Base-by-base conservation (phyloP, 2,888 invertebrate species). In the Caenorhabditis wallacei region DNA sequence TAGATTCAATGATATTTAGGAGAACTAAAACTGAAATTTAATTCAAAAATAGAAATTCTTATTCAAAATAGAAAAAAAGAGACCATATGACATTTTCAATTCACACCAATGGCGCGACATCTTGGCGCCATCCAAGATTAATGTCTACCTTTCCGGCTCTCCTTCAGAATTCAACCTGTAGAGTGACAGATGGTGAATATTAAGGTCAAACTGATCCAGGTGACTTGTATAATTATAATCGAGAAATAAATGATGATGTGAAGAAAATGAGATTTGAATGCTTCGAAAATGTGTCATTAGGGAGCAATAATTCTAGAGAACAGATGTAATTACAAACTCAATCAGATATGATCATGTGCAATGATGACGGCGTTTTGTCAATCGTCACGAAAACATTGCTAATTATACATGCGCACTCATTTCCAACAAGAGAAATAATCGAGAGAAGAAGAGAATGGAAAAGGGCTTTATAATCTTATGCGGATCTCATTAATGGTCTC, bases 401-500 rank as follows among this genome's bases (percentile, higher is more conserved):
- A 68, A 75, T 75, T 75, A 68, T 57, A 51, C 66, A 75, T 75
- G 57, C 66, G 56, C 63, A 51, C 64, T 48, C 71, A 3, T 61
- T 61, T 71, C 48, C 51, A 59, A 69, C 56, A 54, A 22, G 30
- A 71, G 59, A 48, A 40, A 24, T 30, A 53, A 66, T 66, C 64
- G 26, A 46, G 61, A 63, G 43, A 53, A 40, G 30, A 30, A 30
- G 8, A 30, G 30, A 30, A 30, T 30, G 30, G 30, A 30, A 30
- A 30, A 30, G 30, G 61, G 22, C 61, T 54, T 26, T 72, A 61
- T 61, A 72, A 63, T 72, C 72, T 61, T 24, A 74, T 74, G 72
- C 64, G 72, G 64, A 74, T 74, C 72, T 74, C 64, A 74, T 74
- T 74, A 74, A 74, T 74, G 74, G 56, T 66, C 74, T 74, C 74